Base-by-base conservation (phyloP, 2,113 vertebrate genomes). In the Delphinus delphis region DNA sequence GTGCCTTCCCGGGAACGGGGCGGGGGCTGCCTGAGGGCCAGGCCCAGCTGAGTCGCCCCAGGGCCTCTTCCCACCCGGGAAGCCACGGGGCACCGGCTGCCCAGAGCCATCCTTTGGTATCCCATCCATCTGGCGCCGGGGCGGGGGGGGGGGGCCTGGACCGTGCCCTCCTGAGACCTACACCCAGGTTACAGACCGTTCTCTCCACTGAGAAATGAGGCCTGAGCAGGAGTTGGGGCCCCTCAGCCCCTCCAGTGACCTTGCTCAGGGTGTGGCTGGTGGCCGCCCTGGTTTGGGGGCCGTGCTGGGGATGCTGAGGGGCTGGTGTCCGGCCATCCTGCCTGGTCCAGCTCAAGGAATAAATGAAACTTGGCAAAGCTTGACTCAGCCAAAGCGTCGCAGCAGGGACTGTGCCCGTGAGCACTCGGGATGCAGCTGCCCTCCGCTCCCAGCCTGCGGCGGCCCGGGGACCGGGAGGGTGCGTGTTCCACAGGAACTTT, bases 1-100 rank as follows among this genome's bases (percentile, higher is more conserved):
- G 3, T 14, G 11, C 8, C 0, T 47, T 26, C 53, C 0, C 0
- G 1, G 8, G 9, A 11, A 4, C 2, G 2, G 25, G 36, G 31
- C 18, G 9, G 25, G 1, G 0, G 3, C 33, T 62, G 50, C 83
- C 0, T 3, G 23, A 41, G 53, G 76, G 71, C 12, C 28, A 0
- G 38, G 53, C 31, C 36, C 6, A 1, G 21, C n/a, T 13, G 14
- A 18, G 44, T 31, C 2, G 18, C 28, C 12, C 1, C 15, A 7
- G 26, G 21, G 6, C 38, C 65, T 14, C 62, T 10, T 31, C 28
- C 60, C 50, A 3, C 18, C 6, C 0, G 8, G 28, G 62, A 62
- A 4, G 6, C 28, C 21, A 3, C 15, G 3, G 7, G 33, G 26
- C 3, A 8, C 74, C 12, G 9, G 38, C 73, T 25, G 12, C 58